phyloP scores from a whole-genome alignment of 2,113 vertebrate species.

The Nyctibius bracteatus region DNA sequence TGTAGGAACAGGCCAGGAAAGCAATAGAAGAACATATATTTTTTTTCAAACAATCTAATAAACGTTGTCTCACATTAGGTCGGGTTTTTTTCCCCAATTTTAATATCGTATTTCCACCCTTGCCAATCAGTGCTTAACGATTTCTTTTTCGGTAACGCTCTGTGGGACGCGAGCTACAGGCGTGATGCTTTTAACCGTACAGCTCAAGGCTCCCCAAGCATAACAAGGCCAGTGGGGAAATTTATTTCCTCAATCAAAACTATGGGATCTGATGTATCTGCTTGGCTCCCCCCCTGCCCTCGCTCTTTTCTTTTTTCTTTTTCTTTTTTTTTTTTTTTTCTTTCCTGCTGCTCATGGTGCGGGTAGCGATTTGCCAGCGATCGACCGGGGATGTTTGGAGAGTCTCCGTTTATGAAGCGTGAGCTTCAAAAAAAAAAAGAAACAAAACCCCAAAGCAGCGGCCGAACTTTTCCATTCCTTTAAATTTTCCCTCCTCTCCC shows the following conservation, averaged over 20 bases:
- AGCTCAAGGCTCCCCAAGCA: neutral
- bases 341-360: neutral
- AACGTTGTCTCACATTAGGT: neutral
- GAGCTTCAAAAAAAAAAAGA: neutral
- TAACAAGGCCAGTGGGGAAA: neutral
- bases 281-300: neutral
- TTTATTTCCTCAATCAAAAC: neutral
- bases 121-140: neutral
- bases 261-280: neutral
- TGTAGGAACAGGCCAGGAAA: neutral
- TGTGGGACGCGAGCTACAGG: neutral
- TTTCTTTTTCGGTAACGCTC: neutral
- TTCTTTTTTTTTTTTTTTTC: neutral
- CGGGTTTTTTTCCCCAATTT: neutral
- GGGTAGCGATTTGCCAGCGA: neutral
- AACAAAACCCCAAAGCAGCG: neutral
- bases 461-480: conserved; percentile 27
- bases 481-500: conserved; percentile 49
- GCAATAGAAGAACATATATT: neutral
- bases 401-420: neutral
- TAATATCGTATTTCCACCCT: neutral
- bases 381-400: neutral
- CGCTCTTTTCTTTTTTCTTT: neutral
- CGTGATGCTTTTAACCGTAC: neutral
- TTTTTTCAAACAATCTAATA: neutral